Evolutionary conservation across 2,888 invertebrate species (phyloP).

Genomic region (Polymixis lichenea): DNA sequence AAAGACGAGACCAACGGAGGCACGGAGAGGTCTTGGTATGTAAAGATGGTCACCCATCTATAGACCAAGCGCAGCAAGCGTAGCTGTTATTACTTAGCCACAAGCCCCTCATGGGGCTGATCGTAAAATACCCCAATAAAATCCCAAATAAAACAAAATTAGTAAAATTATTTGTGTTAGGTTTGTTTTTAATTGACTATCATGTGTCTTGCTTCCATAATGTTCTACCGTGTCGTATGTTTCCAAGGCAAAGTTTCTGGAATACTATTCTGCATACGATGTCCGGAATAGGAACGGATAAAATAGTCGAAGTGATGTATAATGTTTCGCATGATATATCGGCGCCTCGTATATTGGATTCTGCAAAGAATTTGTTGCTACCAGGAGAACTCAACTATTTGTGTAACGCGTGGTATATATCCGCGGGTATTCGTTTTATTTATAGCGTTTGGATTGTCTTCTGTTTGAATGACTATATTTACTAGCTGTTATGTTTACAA

Average conservation of each 20-base stretch:
- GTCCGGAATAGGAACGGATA: conserved; percentile 70
- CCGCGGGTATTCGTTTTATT: conserved; percentile 45
- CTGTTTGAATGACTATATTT: not conserved
- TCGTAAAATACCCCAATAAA: no score
- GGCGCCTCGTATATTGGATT: conserved; percentile 66
- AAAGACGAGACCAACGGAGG: no score
- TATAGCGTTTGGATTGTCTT: conserved; percentile 27
- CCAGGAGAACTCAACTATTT: conserved; percentile 33
- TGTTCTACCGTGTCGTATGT: conserved; percentile 50
- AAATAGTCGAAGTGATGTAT: conserved; percentile 73
- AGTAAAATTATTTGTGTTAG: not conserved
- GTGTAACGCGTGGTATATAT: conserved; percentile 31
- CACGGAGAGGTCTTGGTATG: no score
- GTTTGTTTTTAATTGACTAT: not conserved
- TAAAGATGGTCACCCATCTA: no score
- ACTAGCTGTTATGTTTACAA: not conserved
- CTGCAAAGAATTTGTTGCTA: conserved; percentile 55
- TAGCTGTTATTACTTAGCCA: no score
- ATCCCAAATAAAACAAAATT: not conserved
- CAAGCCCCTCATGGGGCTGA: no score
- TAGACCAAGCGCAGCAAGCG: no score
- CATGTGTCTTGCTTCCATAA: not conserved
- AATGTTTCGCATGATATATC: conserved; percentile 73
- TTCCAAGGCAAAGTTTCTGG: conserved; percentile 69
- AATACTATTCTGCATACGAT: conserved; percentile 75